Percentiles rank a stretch among this genome's conserved stretches.
These are phyloP conservation scores for Drosophila prosaltans DNA, from an alignment of 1,140 invertebrate genomes.

Conservation along the genomic window DNA sequence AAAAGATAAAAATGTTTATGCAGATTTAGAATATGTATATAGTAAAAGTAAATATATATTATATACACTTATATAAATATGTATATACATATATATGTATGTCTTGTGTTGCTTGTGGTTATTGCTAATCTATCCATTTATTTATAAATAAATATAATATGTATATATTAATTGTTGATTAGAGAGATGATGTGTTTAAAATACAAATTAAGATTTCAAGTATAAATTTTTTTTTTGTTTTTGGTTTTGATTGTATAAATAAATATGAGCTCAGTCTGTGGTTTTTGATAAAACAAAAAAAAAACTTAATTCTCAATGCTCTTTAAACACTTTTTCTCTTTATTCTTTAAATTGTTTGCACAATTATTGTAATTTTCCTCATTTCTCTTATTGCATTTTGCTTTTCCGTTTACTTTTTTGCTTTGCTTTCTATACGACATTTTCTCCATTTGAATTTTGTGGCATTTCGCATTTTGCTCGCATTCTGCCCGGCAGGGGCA, in stretches of 20 bases:
- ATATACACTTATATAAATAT: too few relatives aligned
- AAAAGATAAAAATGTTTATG: too few relatives aligned
- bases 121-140: not conserved
- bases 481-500: not conserved
- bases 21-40: too few relatives aligned
- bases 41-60: too few relatives aligned
- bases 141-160: not conserved
- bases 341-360: conserved; percentile 1
- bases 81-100: not conserved
- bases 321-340: conserved; percentile 9
- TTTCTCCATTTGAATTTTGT: conserved; percentile 11
- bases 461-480: conserved; percentile 13
- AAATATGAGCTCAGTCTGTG: conserved; percentile 29
- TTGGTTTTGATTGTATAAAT: conserved; percentile 21
- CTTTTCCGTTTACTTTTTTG: not conserved
- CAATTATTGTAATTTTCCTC: conserved; percentile 8
- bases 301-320: not conserved
- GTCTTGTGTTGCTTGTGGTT: not conserved
- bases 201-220: conserved; percentile 6
- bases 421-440: conserved; percentile 9
- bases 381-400: not conserved
- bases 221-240: not conserved
- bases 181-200: conserved; percentile 8
- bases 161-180: conserved; percentile 11
- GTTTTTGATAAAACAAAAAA: not conserved